Conservation (phyloP, 2,888 invertebrate genomes). For the Agonum fuliginosum region DNA sequence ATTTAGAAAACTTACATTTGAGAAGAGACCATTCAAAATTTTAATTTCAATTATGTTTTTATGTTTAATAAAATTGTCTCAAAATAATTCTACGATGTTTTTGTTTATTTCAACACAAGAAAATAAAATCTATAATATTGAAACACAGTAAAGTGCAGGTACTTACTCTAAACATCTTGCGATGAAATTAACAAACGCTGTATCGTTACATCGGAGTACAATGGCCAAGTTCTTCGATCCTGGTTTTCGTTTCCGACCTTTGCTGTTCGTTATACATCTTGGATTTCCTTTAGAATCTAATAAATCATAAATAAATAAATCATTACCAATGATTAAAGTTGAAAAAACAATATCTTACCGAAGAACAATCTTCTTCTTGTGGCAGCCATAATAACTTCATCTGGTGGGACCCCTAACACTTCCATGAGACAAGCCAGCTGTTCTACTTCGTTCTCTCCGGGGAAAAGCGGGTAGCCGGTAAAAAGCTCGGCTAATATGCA, state of each 20-base stretch:
- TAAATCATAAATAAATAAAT: conserved; percentile 64
- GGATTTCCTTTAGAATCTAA: conserved; percentile 94
- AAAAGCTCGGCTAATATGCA: conserved; percentile 97
- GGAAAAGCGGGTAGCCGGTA: conserved; percentile 96
- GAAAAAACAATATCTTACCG: conserved; percentile 75
- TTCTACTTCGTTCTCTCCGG: conserved; percentile 97
- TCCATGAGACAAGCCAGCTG: conserved; percentile 99
- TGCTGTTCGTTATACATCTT: conserved; percentile 93
- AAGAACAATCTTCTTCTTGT: conserved; percentile 91
- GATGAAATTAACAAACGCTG: conserved; percentile 93
- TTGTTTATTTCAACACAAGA: too few relatives aligned
- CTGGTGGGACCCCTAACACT: conserved; percentile 92
- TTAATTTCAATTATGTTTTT: too few relatives aligned
- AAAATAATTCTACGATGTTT: neutral
- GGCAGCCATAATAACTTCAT: conserved; percentile 88
- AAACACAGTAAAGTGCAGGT: too few relatives aligned
- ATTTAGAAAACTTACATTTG: too few relatives aligned
- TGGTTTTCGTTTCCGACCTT: conserved; percentile 93
- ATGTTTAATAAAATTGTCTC: too few relatives aligned
- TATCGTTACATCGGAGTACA: conserved; percentile 90
- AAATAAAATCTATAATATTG: too few relatives aligned
- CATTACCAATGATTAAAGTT: too few relatives aligned
- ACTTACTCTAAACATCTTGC: conserved; percentile 93
- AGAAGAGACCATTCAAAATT: too few relatives aligned
- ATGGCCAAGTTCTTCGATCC: conserved; percentile 88